Evolutionary conservation across 2,888 invertebrate species (phyloP).

Genomic region (Andrena dorsata): DNA sequence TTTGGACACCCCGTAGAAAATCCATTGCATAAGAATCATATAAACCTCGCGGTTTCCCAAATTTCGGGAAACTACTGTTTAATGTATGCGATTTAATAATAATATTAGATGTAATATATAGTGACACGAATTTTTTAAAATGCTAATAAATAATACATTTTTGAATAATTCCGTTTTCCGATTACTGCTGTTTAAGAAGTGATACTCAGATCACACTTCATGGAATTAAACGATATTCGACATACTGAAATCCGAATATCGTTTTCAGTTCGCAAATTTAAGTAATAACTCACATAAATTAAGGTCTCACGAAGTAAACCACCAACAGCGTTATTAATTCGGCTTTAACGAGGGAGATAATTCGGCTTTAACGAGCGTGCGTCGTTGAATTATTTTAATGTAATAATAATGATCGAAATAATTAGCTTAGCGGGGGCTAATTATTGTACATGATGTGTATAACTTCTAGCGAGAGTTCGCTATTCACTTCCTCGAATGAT

Average conservation of each 20-base stretch:
- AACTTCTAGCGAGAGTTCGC: conserved; percentile 35
- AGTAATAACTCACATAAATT: conserved; percentile 21
- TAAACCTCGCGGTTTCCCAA: too few species aligned
- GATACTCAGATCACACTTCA: not conserved
- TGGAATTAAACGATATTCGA: not conserved
- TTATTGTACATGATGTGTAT: conserved; percentile 44
- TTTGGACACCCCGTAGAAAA: too few species aligned
- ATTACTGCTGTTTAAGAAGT: too few species aligned
- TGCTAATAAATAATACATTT: too few species aligned
- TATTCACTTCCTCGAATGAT: conserved; percentile 47
- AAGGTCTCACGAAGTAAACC: conserved; percentile 13
- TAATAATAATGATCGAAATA: conserved; percentile 65
- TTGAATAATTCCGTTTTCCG: too few species aligned
- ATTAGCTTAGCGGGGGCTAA: conserved; percentile 60
- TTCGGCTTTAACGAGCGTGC: conserved; percentile 58
- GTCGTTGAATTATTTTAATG: conserved; percentile 62
- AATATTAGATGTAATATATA: too few species aligned
- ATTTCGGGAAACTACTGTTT: too few species aligned
- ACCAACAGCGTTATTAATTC: conserved; percentile 49
- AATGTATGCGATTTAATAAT: too few species aligned
- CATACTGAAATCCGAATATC: not conserved
- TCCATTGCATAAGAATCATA: too few species aligned
- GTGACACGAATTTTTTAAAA: too few species aligned
- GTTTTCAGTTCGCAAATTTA: not conserved
- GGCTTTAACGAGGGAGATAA: conserved; percentile 57